Percentiles rank a stretch among this genome's conserved stretches.
Evolutionary conservation across 1,140 invertebrate genomes (phyloP).

Genomic region (Drosophila serrata): DNA sequence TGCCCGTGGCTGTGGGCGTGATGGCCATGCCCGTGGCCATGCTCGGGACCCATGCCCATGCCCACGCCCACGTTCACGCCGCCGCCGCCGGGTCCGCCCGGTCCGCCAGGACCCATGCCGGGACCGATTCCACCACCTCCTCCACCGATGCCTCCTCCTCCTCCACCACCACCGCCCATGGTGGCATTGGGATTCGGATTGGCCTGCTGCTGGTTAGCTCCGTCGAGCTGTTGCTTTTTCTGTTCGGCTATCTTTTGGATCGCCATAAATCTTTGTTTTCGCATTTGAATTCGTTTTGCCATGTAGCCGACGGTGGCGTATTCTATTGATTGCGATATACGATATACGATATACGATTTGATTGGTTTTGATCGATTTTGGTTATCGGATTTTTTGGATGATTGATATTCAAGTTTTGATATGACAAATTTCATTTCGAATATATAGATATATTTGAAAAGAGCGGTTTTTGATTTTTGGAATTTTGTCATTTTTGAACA

Average conservation of each 20-base stretch:
- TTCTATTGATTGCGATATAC: constrained; percentile 88
- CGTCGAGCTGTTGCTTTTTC: constrained; percentile 92
- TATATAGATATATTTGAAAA: constrained; percentile 25
- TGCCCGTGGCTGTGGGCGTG: constrained; percentile 85
- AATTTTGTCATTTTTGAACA: constrained; percentile 28
- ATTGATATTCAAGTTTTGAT: constrained; percentile 18
- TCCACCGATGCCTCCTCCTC: constrained; percentile 63
- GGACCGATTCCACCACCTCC: constrained; percentile 45
- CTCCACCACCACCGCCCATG: constrained; percentile 75
- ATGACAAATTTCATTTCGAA: constrained; percentile 37
- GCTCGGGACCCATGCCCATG: constrained; percentile 78
- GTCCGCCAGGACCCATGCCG: constrained; percentile 85
- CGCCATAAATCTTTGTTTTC: constrained; percentile 94
- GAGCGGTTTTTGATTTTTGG: not conserved
- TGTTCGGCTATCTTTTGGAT: constrained; percentile 96
- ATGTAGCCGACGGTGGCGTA: constrained; percentile 98
- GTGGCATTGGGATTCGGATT: constrained; percentile 82
- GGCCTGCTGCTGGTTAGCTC: constrained; percentile 87
- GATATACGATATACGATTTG: constrained; percentile 73
- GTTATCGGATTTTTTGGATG: constrained; percentile 13
- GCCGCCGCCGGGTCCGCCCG: constrained; percentile 29
- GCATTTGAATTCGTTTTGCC: constrained; percentile 97
- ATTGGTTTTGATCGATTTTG: constrained; percentile 54
- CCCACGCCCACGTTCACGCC: constrained; percentile 42
- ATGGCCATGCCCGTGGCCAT: constrained; percentile 85